Evolutionary conservation across 2,797 vertebrate genomes (phyloP).

Genomic region (Girardinus metallicus): DNA sequence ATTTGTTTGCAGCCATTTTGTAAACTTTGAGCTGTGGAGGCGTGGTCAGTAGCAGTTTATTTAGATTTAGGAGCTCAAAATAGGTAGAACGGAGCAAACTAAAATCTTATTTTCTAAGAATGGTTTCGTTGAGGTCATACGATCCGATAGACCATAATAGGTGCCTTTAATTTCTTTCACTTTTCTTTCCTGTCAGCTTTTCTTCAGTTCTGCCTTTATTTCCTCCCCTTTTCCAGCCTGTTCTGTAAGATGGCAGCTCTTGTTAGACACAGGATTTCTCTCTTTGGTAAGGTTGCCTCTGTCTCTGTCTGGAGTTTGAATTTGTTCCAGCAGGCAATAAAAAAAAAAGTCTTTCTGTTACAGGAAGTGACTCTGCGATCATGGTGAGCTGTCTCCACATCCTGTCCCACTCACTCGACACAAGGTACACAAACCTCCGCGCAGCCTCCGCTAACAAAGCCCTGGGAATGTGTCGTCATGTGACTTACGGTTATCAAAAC

Average conservation of each 20-base stretch:
- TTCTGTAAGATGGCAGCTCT: constrained; percentile 99
- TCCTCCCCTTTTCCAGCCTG: constrained; percentile 82
- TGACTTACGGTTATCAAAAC: neutral
- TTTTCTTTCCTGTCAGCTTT: constrained; percentile 15
- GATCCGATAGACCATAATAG: too few relatives aligned
- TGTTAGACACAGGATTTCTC: constrained; percentile 99
- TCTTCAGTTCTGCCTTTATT: constrained; percentile 58
- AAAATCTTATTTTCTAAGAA: too few relatives aligned
- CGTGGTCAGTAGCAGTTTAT: too few relatives aligned
- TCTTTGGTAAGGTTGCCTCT: constrained; percentile 91
- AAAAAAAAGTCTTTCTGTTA: constrained; percentile 32
- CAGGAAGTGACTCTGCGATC: constrained; percentile 92
- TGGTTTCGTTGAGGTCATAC: too few relatives aligned
- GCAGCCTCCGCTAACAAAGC: neutral
- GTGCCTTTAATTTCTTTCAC: constrained; percentile 12
- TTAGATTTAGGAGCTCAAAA: too few relatives aligned
- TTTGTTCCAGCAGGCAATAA: constrained; percentile 7
- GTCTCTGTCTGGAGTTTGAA: constrained; percentile 24
- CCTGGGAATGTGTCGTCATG: neutral
- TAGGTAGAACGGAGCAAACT: too few relatives aligned
- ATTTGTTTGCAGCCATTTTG: too few relatives aligned
- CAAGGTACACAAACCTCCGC: constrained; percentile 80
- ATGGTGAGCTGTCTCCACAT: constrained; percentile 99
- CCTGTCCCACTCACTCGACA: constrained; percentile 93
- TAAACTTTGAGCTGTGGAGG: too few relatives aligned